Evolutionary conservation across 2,888 invertebrate genomes (phyloP), one percentile per base, ranked within the genome.

Genomic region (Buathra laborator): DNA sequence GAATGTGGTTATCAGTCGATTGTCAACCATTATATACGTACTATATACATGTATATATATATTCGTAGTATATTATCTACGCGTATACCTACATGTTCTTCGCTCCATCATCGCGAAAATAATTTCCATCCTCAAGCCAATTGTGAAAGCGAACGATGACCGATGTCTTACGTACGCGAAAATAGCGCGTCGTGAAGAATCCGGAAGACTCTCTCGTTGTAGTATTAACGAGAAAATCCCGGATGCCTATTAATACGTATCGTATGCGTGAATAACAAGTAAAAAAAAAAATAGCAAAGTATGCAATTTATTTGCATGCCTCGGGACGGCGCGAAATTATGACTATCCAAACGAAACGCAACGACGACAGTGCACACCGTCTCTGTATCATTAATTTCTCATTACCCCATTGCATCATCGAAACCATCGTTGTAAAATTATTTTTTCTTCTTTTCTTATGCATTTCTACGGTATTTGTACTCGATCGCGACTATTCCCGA

Each of bases 1-100:
- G 90, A 92, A 90, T 87, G 91, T 89, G 86, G 53, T 87, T 88
- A 89, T 89, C 87, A 87, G 85, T 71, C 83, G 86, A 90, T 90
- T 91, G 90, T 91, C 90, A 88, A 86, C 87, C 72, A 71, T 66
- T 75, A 82, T 56, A 71, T 44, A 56, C 32, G 43, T 14, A 24
- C 2, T 3, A 24, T 24, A 24, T 24, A 24, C 2, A 24, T 2
- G 2, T 24, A 24, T 2, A 24, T 24, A 19, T 48, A 64, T 59
- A 51, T 64, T 53, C 66, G 46, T 14, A 44, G 19, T 37, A 10
- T 29, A 6, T 24, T 24, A 24, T 24, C 24, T 24, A 1, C 24
- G 3, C 24, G 24, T 24, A 24, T 1, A 24, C 2, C 24, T 24
- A 3, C 24, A 24, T 24, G 2, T 24, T 24, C 24, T 24, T 24